Evolutionary conservation across 2,113 vertebrate genomes (phyloP), one percentile per base, ranked within the genome.

Genomic region (Phyllostomus discolor): DNA sequence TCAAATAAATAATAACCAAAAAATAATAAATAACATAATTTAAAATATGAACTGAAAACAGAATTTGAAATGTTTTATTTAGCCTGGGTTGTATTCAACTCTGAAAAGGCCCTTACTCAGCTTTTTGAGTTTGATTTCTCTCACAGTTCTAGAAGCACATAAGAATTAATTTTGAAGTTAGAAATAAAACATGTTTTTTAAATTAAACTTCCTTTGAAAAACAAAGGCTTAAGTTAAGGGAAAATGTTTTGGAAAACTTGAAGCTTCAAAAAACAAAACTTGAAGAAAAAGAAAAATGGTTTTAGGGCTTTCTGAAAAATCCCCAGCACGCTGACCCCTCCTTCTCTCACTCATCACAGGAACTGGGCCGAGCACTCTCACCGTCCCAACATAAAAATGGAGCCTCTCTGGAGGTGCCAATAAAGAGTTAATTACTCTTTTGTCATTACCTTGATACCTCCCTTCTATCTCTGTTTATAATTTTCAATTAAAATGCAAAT

Each of bases 121-220:
- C 1, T 64, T 96, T 95, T 95, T 93, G 69, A 95, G 90, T 90
- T 90, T 72, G 38, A 90, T 76, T 96, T 96, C 48, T 24, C 46
- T 96, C 72, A 8, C 54, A 82, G 85, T 66, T 90, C 31, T 88
- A 94, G 46, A 96, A 84, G 84, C 59, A 95, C 96, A 85, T 48
- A 88, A 81, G 57, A 96, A 95, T 90, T 92, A 89, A 95, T 95
- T 91, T 96, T 97, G 75, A 96, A 92, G 52, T 96, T 94, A 86
- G 86, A 50, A 85, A 95, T 92, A 90, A 95, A 91, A 67, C 84
- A 88, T 94, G 72, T 89, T 96, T 96, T 96, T 79, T 46, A 96
- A 97, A 95, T 97, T 96, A 96, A 95, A 83, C 94, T 97, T 97
- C 43, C 69, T 94, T 97, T 95, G 94, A 73, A 94, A 94, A 95